Conservation (phyloP, 1,140 invertebrate genomes). For the Agrilus planipennis region DNA sequence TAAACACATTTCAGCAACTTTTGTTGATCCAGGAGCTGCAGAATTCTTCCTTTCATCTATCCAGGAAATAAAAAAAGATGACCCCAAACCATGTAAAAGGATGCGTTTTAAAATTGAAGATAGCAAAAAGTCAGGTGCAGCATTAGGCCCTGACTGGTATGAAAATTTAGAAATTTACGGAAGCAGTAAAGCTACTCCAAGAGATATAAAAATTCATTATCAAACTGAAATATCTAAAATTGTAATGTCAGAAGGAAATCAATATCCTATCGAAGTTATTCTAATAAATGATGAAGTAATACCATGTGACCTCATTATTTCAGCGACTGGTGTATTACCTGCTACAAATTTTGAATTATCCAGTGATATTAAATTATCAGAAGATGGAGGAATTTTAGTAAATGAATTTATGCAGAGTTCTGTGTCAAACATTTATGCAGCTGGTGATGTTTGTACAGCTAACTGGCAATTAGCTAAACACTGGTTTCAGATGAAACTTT, state of each 20-base stretch:
- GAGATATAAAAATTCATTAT: conserved; percentile 46
- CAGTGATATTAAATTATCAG: conserved; percentile 32
- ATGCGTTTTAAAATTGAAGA: conserved; percentile 54
- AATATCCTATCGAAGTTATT: conserved; percentile 60
- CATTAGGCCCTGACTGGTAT: conserved; percentile 94
- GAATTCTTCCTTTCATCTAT: conserved; percentile 69
- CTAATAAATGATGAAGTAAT: conserved; percentile 64
- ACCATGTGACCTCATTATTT: conserved; percentile 86
- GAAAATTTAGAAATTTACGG: conserved; percentile 53
- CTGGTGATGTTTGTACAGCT: conserved; percentile 84
- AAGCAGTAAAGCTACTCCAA: conserved; percentile 37
- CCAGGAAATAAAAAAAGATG: conserved; percentile 14
- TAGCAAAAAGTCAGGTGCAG: conserved; percentile 52
- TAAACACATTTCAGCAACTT: conserved; percentile 81
- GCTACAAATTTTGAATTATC: conserved; percentile 53
- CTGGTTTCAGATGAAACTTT: conserved; percentile 95
- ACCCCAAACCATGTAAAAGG: conserved; percentile 42
- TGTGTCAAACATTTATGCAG: conserved; percentile 72
- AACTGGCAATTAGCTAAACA: conserved; percentile 65
- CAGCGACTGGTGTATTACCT: conserved; percentile 86
- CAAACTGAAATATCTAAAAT: conserved; percentile 55
- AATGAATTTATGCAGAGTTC: conserved; percentile 80
- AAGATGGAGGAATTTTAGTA: conserved; percentile 46
- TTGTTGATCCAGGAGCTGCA: conserved; percentile 90
- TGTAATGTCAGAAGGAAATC: conserved; percentile 28